These are phyloP conservation scores for Chloebia gouldiae DNA, from an alignment of 2,113 vertebrate genomes.

Conservation along the genomic window DNA sequence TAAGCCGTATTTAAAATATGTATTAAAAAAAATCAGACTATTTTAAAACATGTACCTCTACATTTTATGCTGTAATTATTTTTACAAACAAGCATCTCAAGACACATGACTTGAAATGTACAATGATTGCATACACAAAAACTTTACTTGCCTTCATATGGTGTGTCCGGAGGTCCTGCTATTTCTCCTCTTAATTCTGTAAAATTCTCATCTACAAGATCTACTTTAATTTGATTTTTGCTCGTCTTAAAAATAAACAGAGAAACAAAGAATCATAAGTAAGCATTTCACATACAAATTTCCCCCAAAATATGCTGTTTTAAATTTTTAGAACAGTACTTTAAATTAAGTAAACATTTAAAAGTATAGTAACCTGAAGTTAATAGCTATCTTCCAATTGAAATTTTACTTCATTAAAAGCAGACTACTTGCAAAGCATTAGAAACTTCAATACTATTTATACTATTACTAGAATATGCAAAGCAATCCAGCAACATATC, in stretches of 20 bases:
- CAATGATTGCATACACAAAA: constrained; percentile 62
- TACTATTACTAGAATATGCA: background rate
- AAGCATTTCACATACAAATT: constrained; percentile 20
- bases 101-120: background rate
- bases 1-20: background rate
- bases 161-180: constrained; percentile 97
- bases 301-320: background rate
- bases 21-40: background rate
- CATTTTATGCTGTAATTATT: background rate
- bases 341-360: background rate
- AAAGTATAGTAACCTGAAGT: background rate
- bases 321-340: background rate
- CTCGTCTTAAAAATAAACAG: constrained; percentile 88
- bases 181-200: constrained; percentile 99
- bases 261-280: constrained; percentile 69
- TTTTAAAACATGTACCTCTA: background rate
- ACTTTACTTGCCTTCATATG: constrained; percentile 93
- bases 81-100: constrained; percentile 28
- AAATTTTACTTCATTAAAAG: background rate
- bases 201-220: constrained; percentile 99
- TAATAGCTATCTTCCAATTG: background rate
- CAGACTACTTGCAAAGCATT: background rate
- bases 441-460: background rate
- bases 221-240: constrained; percentile 99
- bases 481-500: background rate